Percentiles rank a stretch among this genome's conserved stretches.
These are phyloP conservation scores for Seriola quinqueradiata DNA, from an alignment of 2,113 vertebrate genomes.

Conservation along the genomic window DNA sequence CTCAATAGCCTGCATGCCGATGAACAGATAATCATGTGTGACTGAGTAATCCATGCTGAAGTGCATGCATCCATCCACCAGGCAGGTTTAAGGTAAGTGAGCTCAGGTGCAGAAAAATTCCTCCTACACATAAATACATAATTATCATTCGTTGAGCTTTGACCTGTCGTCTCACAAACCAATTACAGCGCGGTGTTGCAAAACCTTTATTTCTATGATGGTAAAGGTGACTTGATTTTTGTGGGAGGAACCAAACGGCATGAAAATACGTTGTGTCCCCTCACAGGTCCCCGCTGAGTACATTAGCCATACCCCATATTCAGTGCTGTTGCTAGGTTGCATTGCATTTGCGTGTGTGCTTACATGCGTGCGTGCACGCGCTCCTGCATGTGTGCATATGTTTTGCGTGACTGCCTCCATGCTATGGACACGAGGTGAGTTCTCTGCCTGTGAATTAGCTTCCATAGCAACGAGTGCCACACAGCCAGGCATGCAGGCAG, in stretches of 20 bases:
- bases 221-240: background rate
- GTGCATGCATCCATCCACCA: slow-evolving; percentile 19
- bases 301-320: slow-evolving; percentile 21
- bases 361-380: slow-evolving; percentile 1
- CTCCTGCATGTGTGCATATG: slow-evolving; percentile 29
- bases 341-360: slow-evolving; percentile 23
- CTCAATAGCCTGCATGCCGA: background rate
- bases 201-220: background rate
- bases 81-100: slow-evolving; percentile 22
- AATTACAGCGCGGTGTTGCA: background rate
- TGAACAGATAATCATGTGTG: background rate
- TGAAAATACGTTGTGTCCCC: slow-evolving; percentile 1
- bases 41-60: slow-evolving; percentile 17
- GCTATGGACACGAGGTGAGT: slow-evolving; percentile 52
- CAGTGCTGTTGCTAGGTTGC: slow-evolving; percentile 66
- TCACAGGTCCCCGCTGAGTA: background rate
- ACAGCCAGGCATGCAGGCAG: slow-evolving; percentile 51
- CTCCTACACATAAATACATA: slow-evolving; percentile 8
- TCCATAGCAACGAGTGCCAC: slow-evolving; percentile 82
- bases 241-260: background rate
- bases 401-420: slow-evolving; percentile 58
- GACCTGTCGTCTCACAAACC: background rate
- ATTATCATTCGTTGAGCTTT: slow-evolving; percentile 24
- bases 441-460: slow-evolving; percentile 77
- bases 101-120: slow-evolving; percentile 25